Base-by-base conservation (phyloP, 2,888 invertebrate genomes). In the Scaptomyza flava region DNA sequence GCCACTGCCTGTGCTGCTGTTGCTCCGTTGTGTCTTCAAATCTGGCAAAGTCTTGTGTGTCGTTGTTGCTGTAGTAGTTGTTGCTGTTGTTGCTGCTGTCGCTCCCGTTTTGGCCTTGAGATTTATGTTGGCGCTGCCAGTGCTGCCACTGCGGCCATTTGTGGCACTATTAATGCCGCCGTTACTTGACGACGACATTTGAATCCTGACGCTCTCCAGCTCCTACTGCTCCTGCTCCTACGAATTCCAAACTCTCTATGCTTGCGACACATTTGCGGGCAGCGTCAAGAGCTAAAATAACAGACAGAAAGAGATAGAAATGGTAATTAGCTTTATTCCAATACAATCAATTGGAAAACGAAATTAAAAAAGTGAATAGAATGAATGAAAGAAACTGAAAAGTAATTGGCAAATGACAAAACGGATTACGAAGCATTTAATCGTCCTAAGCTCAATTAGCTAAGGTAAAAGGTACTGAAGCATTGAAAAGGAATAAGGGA, bases 161-260 rank as follows among this genome's bases (percentile, higher is more conserved):
- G 84, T 87, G 87, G 87, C 86, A 78, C 79, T 90, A 66, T 80
- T 89, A 59, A 87, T 82, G 77, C 88, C 85, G 79, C 88, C 85
- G 89, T 89, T 90, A 72, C 83, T 90, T 77, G 91, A 90, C 90
- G 85, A 85, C 88, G 89, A 90, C 81, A 87, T 84, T 81, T 77
- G 73, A 47, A 64, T 75, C 77, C 72, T 36, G 56, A 57, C 50
- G 50, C 59, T 60, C 36, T 66, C 53, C 63, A 42, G 50, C 50
- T 52, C 62, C 69, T n/a, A 42, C 63, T 57, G 27, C 64, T 38
- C 69, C 38, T 34, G 23, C 46, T 27, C 33, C 47, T 34, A 43
- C 54, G 30, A 41, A 14, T 14, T 38, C 14, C 38, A 38, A 38
- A 38, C 57, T 48, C 31, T 45, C 53, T 76, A 76, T 60, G 72